phyloP scores from a whole-genome alignment of 2,888 invertebrate genomes.

The Stenolophus ochropezus region DNA sequence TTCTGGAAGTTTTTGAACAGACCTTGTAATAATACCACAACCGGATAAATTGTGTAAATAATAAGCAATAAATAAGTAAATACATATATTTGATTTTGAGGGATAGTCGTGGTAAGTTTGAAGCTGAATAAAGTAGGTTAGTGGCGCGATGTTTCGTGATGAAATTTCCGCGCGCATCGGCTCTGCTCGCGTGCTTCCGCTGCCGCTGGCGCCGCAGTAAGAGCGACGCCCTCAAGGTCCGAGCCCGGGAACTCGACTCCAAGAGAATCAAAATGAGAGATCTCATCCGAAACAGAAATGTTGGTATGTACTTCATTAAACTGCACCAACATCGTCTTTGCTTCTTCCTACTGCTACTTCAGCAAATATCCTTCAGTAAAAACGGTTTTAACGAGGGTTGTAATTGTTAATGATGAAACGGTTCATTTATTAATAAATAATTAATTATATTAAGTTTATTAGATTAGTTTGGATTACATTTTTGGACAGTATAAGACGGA shows the following conservation, averaged over 20 bases:
- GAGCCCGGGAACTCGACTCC: constrained; percentile 46
- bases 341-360: background rate
- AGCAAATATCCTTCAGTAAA: too few relatives aligned
- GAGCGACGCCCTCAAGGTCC: constrained; percentile 1
- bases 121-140: background rate
- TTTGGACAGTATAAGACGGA: too few relatives aligned
- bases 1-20: too few relatives aligned
- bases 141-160: background rate
- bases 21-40: too few relatives aligned
- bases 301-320: constrained; percentile 44
- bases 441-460: too few relatives aligned
- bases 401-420: too few relatives aligned
- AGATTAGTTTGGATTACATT: too few relatives aligned
- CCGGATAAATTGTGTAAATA: too few relatives aligned
- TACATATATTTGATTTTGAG: background rate
- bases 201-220: constrained; percentile 8
- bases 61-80: too few relatives aligned
- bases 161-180: constrained; percentile 4
- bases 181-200: background rate
- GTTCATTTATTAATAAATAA: too few relatives aligned
- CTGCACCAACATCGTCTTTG: background rate
- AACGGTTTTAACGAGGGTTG: too few relatives aligned
- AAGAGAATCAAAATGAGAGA: constrained; percentile 53
- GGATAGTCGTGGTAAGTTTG: background rate
- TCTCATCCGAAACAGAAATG: constrained; percentile 49